phyloP scores from a whole-genome alignment of 2,888 invertebrate genomes.

The Dryocosmus kuriphilus region DNA sequence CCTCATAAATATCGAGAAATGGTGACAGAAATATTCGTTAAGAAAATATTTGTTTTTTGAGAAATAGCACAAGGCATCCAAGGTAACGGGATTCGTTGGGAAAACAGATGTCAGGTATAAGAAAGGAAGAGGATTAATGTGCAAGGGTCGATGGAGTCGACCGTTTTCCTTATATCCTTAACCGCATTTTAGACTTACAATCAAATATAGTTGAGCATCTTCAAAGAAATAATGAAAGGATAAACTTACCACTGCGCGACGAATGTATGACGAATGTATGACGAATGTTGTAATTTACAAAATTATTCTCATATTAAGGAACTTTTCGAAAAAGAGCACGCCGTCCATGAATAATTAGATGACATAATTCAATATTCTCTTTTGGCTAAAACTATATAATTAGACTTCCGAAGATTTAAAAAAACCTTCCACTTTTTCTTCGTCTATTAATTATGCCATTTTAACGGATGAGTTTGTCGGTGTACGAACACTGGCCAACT shows the following conservation, averaged over 20 bases:
- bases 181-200: slow-evolving; percentile 11
- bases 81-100: background rate
- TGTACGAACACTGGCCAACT: too few species aligned
- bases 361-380: background rate
- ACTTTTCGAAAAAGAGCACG: background rate
- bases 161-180: slow-evolving; percentile 26
- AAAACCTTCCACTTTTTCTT: background rate
- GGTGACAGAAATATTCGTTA: background rate
- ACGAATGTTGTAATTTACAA: slow-evolving; percentile 9
- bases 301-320: background rate
- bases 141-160: background rate
- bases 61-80: background rate
- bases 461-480: too few species aligned
- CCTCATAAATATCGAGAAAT: background rate
- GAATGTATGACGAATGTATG: slow-evolving; percentile 14
- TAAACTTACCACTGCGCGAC: slow-evolving; percentile 27
- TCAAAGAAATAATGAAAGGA: slow-evolving; percentile 23
- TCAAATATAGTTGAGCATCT: slow-evolving; percentile 9
- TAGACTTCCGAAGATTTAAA: background rate
- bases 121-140: slow-evolving; percentile 28
- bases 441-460: slow-evolving; percentile 46
- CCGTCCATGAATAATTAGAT: background rate
- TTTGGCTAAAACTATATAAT: background rate
- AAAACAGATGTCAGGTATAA: slow-evolving; percentile 33
- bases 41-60: background rate